Percentiles rank a stretch among this genome's conserved stretches.
These are phyloP conservation scores for Gastracanthus pulcherrimus DNA, from an alignment of 2,888 invertebrate genomes.

Conservation along the genomic window DNA sequence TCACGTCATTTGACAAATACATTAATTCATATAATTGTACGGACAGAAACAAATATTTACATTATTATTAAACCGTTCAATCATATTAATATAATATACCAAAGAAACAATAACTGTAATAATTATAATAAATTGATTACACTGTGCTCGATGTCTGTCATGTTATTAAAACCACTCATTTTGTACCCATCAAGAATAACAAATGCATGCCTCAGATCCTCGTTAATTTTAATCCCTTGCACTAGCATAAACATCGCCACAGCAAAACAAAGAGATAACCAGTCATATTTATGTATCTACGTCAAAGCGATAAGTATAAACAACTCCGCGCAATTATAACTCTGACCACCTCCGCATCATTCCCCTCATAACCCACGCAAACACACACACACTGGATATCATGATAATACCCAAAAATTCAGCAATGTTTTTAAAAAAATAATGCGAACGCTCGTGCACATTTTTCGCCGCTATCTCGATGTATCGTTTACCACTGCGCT, in stretches of 20 bases:
- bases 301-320: neutral
- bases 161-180: too few relatives aligned
- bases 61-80: too few relatives aligned
- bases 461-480: constrained; percentile 13
- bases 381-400: neutral
- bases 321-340: neutral
- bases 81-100: too few relatives aligned
- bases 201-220: too few relatives aligned
- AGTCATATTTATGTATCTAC: neutral
- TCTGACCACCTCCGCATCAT: neutral
- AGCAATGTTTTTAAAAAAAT: neutral
- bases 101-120: too few relatives aligned
- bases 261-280: neutral
- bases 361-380: neutral
- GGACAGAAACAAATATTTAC: too few relatives aligned
- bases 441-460: neutral
- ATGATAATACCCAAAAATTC: neutral
- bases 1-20: too few relatives aligned
- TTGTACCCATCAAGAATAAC: too few relatives aligned
- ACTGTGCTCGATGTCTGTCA: too few relatives aligned
- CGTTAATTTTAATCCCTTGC: too few relatives aligned
- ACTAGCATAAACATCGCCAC: neutral
- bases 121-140: too few relatives aligned
- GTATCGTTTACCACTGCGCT: constrained; percentile 21
- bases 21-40: too few relatives aligned